Evolutionary conservation across 2,113 vertebrate genomes (phyloP).

Genomic region (Scartelaos histophorus): DNA sequence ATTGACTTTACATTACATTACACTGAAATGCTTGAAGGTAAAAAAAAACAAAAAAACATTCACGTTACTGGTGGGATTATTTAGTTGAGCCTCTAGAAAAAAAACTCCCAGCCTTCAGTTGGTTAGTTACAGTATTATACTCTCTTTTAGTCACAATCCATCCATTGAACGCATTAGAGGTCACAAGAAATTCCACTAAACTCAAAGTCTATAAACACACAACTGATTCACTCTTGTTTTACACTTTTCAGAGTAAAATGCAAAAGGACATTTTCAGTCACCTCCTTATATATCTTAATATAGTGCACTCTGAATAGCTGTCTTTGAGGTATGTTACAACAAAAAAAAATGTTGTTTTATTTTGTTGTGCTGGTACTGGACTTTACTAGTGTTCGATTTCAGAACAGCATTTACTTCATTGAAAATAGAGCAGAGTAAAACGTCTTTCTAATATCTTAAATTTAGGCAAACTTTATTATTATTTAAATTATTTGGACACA

Average conservation of each 20-base stretch:
- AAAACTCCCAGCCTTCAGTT: slow-evolving; percentile 15
- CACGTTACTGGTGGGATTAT: slow-evolving; percentile 44
- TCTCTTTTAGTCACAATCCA: slow-evolving; percentile 20
- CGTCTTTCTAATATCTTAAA: background rate
- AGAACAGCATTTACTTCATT: no score
- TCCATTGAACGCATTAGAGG: slow-evolving; percentile 43
- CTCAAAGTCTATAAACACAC: slow-evolving; percentile 49
- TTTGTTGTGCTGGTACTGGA: no score
- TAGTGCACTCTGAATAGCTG: no score
- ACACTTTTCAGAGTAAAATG: slow-evolving; percentile 57
- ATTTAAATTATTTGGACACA: no score
- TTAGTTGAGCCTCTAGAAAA: slow-evolving; percentile 30
- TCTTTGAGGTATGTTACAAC: no score
- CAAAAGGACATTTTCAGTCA: slow-evolving; percentile 5
- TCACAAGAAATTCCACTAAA: slow-evolving; percentile 49
- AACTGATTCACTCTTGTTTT: slow-evolving; percentile 14
- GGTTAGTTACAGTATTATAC: slow-evolving; percentile 46
- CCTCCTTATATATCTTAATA: no score
- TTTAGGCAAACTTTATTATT: background rate
- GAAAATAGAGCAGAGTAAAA: background rate
- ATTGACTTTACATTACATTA: background rate
- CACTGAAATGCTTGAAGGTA: background rate
- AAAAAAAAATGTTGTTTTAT: no score
- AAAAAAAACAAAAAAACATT: background rate
- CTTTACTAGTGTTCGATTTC: no score